These are phyloP conservation scores for Acestrorhynchus altus DNA, from an alignment of 2,797 vertebrate species.

Conservation along the genomic window DNA sequence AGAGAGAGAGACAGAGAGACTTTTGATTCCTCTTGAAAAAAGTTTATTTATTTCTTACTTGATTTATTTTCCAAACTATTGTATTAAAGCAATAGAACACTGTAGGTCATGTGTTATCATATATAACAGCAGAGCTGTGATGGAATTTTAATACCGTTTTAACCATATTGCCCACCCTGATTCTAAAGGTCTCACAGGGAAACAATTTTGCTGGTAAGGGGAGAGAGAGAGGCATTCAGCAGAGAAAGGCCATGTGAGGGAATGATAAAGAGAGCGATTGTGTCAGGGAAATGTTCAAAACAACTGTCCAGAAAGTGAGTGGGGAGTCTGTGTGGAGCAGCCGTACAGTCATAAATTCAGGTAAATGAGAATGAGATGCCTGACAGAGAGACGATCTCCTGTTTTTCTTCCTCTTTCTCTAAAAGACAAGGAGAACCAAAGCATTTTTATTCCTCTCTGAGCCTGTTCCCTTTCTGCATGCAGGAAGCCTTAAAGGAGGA, in stretches of 20 bases:
- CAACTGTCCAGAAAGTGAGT: constrained; percentile 49
- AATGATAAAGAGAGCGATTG: neutral
- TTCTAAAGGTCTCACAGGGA: too few relatives aligned
- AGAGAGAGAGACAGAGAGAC: neutral
- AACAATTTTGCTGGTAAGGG: too few relatives aligned
- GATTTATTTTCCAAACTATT: too few relatives aligned
- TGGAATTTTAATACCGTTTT: too few relatives aligned
- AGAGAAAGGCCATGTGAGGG: neutral
- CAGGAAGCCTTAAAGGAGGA: constrained; percentile 15
- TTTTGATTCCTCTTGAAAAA: too few relatives aligned
- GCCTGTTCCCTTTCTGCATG: constrained; percentile 16
- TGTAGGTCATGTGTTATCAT: too few relatives aligned
- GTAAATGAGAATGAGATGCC: constrained; percentile 41
- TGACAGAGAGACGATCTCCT: constrained; percentile 45
- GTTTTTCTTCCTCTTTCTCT: constrained; percentile 51
- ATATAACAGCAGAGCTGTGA: too few relatives aligned
- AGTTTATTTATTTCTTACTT: too few relatives aligned
- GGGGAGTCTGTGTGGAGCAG: constrained; percentile 49
- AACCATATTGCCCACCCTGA: too few relatives aligned
- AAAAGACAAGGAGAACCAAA: constrained; percentile 30
- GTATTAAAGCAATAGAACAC: too few relatives aligned
- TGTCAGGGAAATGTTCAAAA: constrained; percentile 25
- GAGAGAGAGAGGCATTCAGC: neutral
- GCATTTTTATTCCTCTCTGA: constrained; percentile 10
- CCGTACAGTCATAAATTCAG: constrained; percentile 51